Conservation (phyloP, 1,140 invertebrate species). For the Leptinotarsa lineolata region DNA sequence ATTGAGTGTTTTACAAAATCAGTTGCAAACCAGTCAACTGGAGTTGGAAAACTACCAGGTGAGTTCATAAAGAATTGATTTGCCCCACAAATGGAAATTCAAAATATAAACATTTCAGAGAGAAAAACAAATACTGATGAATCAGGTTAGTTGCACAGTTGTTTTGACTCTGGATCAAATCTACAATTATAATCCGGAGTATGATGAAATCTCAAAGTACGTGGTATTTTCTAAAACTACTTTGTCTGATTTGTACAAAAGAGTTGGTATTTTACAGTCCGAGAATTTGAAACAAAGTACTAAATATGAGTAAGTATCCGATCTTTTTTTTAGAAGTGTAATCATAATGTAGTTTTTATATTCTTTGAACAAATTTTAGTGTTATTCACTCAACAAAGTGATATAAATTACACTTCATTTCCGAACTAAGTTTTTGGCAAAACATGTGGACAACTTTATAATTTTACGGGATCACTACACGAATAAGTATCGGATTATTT, state of each 20-base stretch:
- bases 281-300: slow-evolving; percentile 65
- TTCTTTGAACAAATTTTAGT: too few species aligned
- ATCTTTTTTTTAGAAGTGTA: background rate
- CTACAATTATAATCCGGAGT: slow-evolving; percentile 62
- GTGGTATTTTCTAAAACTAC: slow-evolving; percentile 66
- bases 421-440: background rate
- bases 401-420: background rate
- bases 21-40: slow-evolving; percentile 46
- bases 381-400: too few species aligned
- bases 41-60: slow-evolving; percentile 57
- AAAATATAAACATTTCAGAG: slow-evolving; percentile 55
- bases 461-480: background rate
- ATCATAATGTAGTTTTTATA: too few species aligned
- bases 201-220: slow-evolving; percentile 62
- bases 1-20: slow-evolving; percentile 49
- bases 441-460: background rate
- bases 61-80: slow-evolving; percentile 24
- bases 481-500: background rate
- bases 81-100: background rate
- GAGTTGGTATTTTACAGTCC: slow-evolving; percentile 67
- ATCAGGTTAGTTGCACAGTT: slow-evolving; percentile 68
- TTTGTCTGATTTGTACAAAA: slow-evolving; percentile 62
- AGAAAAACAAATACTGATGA: slow-evolving; percentile 71
- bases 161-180: slow-evolving; percentile 70
- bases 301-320: slow-evolving; percentile 61